phyloP scores from a whole-genome alignment of 2,888 invertebrate species.

The Caenorhabditis wallacei region DNA sequence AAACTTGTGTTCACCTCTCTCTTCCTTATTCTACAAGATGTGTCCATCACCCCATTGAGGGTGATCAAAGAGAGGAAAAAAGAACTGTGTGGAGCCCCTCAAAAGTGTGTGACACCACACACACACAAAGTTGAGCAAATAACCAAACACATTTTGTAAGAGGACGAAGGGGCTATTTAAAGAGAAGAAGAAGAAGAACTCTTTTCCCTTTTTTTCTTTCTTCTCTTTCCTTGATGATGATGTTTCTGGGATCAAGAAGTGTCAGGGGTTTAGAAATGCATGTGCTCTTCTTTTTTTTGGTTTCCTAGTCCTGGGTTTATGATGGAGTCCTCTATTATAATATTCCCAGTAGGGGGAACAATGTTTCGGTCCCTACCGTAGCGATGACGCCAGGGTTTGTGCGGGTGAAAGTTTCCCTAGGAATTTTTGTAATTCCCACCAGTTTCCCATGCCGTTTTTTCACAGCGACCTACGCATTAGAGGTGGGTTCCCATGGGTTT shows the following conservation, averaged over 20 bases:
- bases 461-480: too few relatives aligned
- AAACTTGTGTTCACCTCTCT: constrained; percentile 8
- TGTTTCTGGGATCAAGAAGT: constrained; percentile 5
- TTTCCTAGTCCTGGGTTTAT: too few relatives aligned
- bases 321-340: too few relatives aligned
- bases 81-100: background rate
- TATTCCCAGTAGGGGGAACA: too few relatives aligned
- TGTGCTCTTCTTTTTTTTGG: too few relatives aligned
- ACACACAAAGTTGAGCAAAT: constrained; percentile 46
- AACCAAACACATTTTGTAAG: constrained; percentile 14
- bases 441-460: too few relatives aligned
- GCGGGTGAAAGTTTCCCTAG: too few relatives aligned
- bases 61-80: background rate
- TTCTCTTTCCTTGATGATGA: background rate
- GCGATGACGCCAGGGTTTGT: too few relatives aligned
- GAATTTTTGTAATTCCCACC: too few relatives aligned
- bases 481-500: too few relatives aligned
- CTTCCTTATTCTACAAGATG: constrained; percentile 18
- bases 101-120: constrained; percentile 28
- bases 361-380: too few relatives aligned
- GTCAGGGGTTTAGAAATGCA: too few relatives aligned
- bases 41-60: constrained; percentile 10
- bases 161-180: constrained; percentile 29
- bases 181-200: background rate
- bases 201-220: background rate